Percentiles rank a stretch among this genome's conserved stretches.
Conservation (phyloP, 2,888 invertebrate species). For the Ennomos fuscantarius region DNA sequence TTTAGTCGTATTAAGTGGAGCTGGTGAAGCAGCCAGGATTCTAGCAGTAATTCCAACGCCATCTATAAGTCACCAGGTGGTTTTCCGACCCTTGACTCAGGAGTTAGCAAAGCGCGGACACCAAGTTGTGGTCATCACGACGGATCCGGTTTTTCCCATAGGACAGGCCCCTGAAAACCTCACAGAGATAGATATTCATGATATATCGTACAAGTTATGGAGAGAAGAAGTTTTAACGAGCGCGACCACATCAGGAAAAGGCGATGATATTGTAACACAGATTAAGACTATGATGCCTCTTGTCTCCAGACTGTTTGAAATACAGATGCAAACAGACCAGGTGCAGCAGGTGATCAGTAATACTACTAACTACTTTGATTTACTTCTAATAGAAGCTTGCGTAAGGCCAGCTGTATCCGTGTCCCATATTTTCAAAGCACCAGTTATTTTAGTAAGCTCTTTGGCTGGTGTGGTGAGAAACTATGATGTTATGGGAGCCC, state of each 20-base stretch:
- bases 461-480: slow-evolving; percentile 10
- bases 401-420: slow-evolving; percentile 31
- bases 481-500: slow-evolving; percentile 24
- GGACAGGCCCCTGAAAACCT: slow-evolving; percentile 44
- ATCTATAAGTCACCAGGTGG: slow-evolving; percentile 61
- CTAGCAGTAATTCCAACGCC: slow-evolving; percentile 52
- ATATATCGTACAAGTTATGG: slow-evolving; percentile 23
- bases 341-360: slow-evolving; percentile 21
- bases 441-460: slow-evolving; percentile 38
- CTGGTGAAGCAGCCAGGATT: slow-evolving; percentile 41
- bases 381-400: slow-evolving; percentile 40
- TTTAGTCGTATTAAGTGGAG: background rate
- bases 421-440: slow-evolving; percentile 36
- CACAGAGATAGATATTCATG: slow-evolving; percentile 45
- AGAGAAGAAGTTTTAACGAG: slow-evolving; percentile 9
- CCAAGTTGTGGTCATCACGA: slow-evolving; percentile 55
- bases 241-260: slow-evolving; percentile 7
- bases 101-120: slow-evolving; percentile 61
- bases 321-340: slow-evolving; percentile 24
- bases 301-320: slow-evolving; percentile 15
- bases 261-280: slow-evolving; percentile 18
- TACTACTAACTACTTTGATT: slow-evolving; percentile 31
- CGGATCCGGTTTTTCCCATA: slow-evolving; percentile 48
- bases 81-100: slow-evolving; percentile 50
- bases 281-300: slow-evolving; percentile 13